Evolutionary conservation across 1,140 invertebrate genomes (phyloP).

Genomic region (Cotesia typhae): DNA sequence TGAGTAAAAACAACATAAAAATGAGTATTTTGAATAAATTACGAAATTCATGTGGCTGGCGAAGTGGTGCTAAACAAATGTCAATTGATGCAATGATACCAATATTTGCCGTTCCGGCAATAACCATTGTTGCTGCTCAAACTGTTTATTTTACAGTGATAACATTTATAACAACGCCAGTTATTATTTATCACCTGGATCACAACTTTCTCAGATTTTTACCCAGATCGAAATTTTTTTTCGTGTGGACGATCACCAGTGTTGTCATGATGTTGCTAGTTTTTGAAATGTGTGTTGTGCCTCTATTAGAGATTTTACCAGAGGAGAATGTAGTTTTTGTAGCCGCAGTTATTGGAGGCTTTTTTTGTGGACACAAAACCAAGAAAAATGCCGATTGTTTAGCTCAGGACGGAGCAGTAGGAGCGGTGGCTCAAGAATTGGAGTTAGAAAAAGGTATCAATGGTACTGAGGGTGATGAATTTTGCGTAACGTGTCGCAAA

Average conservation of each 20-base stretch:
- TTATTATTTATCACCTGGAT: constrained; percentile 71
- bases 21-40: constrained; percentile 63
- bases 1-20: neutral
- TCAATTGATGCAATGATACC: constrained; percentile 71
- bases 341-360: constrained; percentile 66
- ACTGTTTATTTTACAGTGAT: constrained; percentile 69
- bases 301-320: constrained; percentile 72
- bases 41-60: constrained; percentile 62
- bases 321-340: constrained; percentile 74
- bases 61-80: constrained; percentile 65
- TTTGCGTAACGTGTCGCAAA: constrained; percentile 58
- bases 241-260: constrained; percentile 74
- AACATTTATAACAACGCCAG: constrained; percentile 70
- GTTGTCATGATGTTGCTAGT: constrained; percentile 70
- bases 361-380: constrained; percentile 70
- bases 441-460: constrained; percentile 55
- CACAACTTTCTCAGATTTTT: constrained; percentile 70
- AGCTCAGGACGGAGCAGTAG: constrained; percentile 46
- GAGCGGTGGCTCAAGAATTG: constrained; percentile 43
- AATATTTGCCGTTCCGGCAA: constrained; percentile 70
- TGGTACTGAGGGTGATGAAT: constrained; percentile 47
- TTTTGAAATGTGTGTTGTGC: constrained; percentile 73
- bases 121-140: constrained; percentile 70
- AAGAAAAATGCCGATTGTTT: constrained; percentile 64
- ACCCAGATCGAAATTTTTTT: constrained; percentile 73